phyloP scores from a whole-genome alignment of 2,113 vertebrate genomes.

The Mellivora capensis region DNA sequence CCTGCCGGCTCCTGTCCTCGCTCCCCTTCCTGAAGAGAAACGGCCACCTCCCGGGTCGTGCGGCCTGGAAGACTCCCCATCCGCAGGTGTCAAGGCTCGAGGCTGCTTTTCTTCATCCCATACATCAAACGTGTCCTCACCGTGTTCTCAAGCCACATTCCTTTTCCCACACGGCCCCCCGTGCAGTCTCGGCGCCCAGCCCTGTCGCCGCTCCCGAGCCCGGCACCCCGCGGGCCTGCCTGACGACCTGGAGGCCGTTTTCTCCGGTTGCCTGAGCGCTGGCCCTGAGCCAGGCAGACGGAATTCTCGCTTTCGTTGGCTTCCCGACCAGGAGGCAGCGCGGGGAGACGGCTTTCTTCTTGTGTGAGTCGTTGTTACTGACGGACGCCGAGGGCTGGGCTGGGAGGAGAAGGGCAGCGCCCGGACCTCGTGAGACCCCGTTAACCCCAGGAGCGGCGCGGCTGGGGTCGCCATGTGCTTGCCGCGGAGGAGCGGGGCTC shows the following conservation, averaged over 20 bases:
- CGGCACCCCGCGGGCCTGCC: background rate
- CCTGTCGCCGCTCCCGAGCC: background rate
- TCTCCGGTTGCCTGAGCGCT: accelerated
- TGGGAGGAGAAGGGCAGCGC: background rate
- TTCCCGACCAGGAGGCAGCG: background rate
- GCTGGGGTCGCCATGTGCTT: no score
- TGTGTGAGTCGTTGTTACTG: background rate
- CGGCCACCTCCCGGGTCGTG: background rate
- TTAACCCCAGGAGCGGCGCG: no score
- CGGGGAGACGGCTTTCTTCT: background rate
- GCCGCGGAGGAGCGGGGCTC: no score
- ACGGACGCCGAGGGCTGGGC: background rate
- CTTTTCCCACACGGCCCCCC: background rate
- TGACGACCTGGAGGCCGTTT: background rate
- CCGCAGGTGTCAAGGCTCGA: background rate
- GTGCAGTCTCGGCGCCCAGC: background rate
- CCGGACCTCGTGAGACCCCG: no score
- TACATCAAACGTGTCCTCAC: background rate
- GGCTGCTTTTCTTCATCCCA: background rate
- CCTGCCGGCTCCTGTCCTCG: background rate
- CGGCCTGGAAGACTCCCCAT: background rate
- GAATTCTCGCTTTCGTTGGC: background rate
- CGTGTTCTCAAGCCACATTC: background rate
- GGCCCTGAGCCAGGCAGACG: background rate
- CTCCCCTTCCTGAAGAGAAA: background rate